Conservation (phyloP, 1,140 invertebrate genomes). For the Aradophagus sp. region DNA sequence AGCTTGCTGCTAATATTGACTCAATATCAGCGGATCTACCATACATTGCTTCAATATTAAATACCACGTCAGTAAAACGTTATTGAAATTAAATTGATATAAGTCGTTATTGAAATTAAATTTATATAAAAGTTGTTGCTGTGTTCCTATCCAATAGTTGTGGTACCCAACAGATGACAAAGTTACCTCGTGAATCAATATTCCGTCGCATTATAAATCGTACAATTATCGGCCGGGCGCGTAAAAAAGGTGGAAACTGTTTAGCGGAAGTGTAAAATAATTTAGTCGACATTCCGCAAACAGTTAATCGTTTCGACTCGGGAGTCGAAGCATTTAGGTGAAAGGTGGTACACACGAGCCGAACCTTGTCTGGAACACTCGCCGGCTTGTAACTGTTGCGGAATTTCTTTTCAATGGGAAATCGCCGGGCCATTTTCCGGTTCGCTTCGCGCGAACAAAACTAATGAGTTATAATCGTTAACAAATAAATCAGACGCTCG, state of each 20-base stretch:
- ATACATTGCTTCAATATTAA: no score
- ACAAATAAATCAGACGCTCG: constrained; percentile 34
- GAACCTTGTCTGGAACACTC: constrained; percentile 20
- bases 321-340: constrained; percentile 34
- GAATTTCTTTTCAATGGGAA: constrained; percentile 33
- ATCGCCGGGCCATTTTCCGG: constrained; percentile 26
- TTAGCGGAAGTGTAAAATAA: constrained; percentile 18
- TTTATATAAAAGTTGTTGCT: no score
- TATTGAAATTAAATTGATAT: no score
- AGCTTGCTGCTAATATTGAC: no score
- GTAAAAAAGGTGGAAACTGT: constrained; percentile 6
- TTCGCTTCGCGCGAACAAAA: constrained; percentile 36
- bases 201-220: background rate
- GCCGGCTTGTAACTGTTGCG: constrained; percentile 7
- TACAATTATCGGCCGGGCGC: constrained; percentile 10
- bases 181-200: no score
- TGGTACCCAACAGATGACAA: no score
- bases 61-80: no score
- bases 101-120: no score
- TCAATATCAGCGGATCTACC: no score
- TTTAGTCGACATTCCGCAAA: constrained; percentile 30
- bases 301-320: constrained; percentile 32
- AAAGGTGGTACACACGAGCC: constrained; percentile 31
- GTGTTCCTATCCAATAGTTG: no score
- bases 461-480: constrained; percentile 40